These are phyloP conservation scores for Mobula birostris DNA, from an alignment of 2,113 vertebrate species.

Conservation along the genomic window DNA sequence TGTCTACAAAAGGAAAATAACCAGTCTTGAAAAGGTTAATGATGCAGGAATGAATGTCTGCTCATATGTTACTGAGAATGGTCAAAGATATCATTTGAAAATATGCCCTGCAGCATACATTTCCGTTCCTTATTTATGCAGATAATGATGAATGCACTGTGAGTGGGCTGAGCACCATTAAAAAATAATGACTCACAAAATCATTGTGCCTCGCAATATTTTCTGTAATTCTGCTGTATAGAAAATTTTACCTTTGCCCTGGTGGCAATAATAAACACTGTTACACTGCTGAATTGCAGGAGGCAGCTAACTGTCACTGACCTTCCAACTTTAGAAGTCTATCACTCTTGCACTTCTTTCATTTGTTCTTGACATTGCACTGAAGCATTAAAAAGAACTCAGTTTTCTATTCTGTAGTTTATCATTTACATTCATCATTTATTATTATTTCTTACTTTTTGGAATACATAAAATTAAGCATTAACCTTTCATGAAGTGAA, in stretches of 20 bases:
- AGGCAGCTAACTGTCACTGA: neutral
- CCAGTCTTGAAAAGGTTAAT: neutral
- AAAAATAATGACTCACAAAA: slow-evolving; percentile 36
- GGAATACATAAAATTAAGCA: too few relatives aligned
- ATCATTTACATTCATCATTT: neutral
- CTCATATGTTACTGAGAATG: neutral
- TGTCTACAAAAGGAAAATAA: neutral
- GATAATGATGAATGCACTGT: slow-evolving; percentile 27
- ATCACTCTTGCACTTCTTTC: neutral
- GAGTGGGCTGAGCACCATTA: slow-evolving; percentile 22
- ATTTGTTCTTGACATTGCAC: neutral
- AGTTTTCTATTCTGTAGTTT: neutral
- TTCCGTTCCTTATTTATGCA: slow-evolving; percentile 25
- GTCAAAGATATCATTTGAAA: slow-evolving; percentile 26
- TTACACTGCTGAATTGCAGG: neutral
- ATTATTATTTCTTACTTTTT: neutral
- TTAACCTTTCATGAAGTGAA: too few relatives aligned
- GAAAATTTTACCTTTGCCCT: neutral
- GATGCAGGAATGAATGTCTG: neutral
- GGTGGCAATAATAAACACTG: neutral
- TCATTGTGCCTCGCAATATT: neutral
- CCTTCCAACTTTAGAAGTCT: neutral
- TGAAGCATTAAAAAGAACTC: neutral
- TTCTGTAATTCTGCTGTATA: neutral
- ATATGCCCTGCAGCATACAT: slow-evolving; percentile 4